Evolutionary conservation across 2,888 invertebrate species (phyloP), one percentile per base, ranked within the genome.

Genomic region (Leptinotarsa rubiginosa): DNA sequence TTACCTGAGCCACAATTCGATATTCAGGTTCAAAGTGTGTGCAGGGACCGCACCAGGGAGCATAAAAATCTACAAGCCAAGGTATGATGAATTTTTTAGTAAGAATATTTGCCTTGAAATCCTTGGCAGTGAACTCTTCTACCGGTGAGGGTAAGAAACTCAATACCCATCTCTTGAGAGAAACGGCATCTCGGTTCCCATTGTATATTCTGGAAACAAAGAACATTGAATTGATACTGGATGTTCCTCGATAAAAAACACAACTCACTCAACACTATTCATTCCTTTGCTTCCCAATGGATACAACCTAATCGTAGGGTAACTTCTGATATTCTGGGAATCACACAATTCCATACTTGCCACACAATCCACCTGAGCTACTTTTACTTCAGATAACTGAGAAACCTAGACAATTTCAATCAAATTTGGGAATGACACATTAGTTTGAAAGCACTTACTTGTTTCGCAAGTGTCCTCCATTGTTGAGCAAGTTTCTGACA

Each of bases 281-380:
- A 90, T 81, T 65, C 90, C 91, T 74, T 87, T 87, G 74, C 88
- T 87, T 13, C 90, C 91, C 1, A 89, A 84, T 2, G 93, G 93
- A 87, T 93, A 94, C 31, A 94, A 85, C 69, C 93, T 88, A 73
- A 94, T 91, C 3, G 91, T 91, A 1, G 94, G 94, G 86, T 94
- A 94, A 66, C 91, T 90, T 16, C 87, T 86, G n/a, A 94, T 88
- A 69, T 89, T 89, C 84, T 93, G 91, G 5, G 88, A 83, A 12
- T 85, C 83, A 84, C 94, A 94, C 18, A 94, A 83, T 5, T 87
- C 84, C 1, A 85, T 80, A 82, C 93, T 89, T 10, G 87, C 87
- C 74, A 91, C 91, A 86, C 94, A 95, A 85, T 95, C 91, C 0
- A 95, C 91, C 82, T 91, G 90, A 0, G 91, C 94, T 25, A 94